These are phyloP conservation scores for Brachypteracias leptosomus DNA, from an alignment of 2,113 vertebrate species.

Conservation along the genomic window DNA sequence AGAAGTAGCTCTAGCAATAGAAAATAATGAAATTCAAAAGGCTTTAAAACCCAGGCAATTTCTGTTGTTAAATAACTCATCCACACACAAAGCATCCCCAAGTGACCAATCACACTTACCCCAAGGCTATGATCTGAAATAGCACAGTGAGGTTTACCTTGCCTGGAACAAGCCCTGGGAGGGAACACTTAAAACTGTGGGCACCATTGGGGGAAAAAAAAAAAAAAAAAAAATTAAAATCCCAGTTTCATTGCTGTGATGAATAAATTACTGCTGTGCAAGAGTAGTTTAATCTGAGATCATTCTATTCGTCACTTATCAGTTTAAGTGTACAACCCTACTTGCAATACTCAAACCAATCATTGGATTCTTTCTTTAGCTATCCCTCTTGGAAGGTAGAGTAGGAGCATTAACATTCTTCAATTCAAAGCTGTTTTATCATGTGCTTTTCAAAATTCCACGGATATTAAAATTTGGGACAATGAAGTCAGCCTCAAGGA, in stretches of 20 bases:
- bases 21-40: slow-evolving; percentile 12
- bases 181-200: background rate
- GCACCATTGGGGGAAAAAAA: background rate
- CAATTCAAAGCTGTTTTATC: background rate
- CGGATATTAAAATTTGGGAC: background rate
- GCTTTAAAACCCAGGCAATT: background rate
- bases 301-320: background rate
- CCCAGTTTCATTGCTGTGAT: background rate
- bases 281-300: background rate
- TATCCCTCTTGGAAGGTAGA: background rate
- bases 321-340: background rate
- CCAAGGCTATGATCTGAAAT: background rate
- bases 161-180: background rate
- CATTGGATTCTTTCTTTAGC: background rate
- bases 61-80: slow-evolving; percentile 3
- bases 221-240: too few species aligned
- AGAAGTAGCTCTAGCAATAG: background rate
- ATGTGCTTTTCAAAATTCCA: background rate
- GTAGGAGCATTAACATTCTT: background rate
- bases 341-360: background rate
- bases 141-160: background rate
- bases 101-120: background rate
- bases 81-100: background rate
- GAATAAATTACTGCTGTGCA: background rate
- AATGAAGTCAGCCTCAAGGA: slow-evolving; percentile 3